Conservation (phyloP, 2,113 vertebrate species). For the Orthochromis indermauri region DNA sequence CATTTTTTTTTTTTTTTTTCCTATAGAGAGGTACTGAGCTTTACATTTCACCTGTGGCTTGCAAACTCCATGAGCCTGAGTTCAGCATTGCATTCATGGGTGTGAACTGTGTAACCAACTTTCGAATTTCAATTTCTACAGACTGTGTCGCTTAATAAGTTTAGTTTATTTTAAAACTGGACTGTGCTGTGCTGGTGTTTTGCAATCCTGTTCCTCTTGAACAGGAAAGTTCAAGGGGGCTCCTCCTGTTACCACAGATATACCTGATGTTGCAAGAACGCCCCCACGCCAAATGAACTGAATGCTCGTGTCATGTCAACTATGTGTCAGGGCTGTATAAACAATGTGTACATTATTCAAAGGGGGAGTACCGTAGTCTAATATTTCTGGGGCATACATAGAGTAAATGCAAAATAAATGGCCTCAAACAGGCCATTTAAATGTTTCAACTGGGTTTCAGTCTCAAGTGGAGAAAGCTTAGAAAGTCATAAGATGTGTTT, state of each 20-base stretch:
- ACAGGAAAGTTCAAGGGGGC: slow-evolving; percentile 23
- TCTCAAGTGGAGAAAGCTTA: not conserved
- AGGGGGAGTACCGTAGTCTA: not conserved
- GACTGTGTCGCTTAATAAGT: not conserved
- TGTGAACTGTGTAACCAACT: not conserved
- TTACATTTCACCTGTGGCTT: not conserved
- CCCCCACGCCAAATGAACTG: slow-evolving; percentile 47
- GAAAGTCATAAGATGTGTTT: not conserved
- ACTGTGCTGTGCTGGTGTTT: not conserved
- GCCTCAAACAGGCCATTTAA: not conserved
- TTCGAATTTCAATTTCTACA: not conserved
- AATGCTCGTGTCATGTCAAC: slow-evolving; percentile 46
- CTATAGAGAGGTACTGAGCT: not conserved
- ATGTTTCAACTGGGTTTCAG: not conserved
- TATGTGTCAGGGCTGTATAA: slow-evolving; percentile 46
- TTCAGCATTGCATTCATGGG: not conserved
- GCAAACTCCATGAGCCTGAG: not conserved
- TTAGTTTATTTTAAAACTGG: slow-evolving; percentile 17
- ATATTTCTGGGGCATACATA: not conserved
- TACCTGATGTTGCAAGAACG: slow-evolving; percentile 60
- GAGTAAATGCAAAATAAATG: not conserved
- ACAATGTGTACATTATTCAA: slow-evolving; percentile 45
- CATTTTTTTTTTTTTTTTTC: not conserved
- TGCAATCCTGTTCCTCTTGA: slow-evolving; percentile 31
- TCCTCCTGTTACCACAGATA: slow-evolving; percentile 53